Evolutionary conservation across 2,113 vertebrate genomes (phyloP), one percentile per base, ranked within the genome.

Genomic region (Leptodactylus fuscus): DNA sequence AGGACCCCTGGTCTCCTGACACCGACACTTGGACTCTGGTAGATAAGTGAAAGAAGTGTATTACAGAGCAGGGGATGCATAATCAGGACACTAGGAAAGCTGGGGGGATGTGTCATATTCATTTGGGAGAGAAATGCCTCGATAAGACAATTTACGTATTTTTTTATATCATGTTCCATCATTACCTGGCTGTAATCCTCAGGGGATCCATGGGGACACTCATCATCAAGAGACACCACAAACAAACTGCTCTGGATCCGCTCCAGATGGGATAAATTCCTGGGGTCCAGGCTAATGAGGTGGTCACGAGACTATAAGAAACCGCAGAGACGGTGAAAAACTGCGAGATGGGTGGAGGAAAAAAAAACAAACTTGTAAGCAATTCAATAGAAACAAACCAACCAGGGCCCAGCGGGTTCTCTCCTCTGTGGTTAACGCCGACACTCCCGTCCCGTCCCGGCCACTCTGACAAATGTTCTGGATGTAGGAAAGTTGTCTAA

Each of bases 381-480:
- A 36, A 41, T 48, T 1, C 74, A 38, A 36, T 60, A 83, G 1
- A 20, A 36, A 58, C 29, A 85, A 51, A 85, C 88, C 55, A 81
- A 99, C 98, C 95, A 96, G 92, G 2, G 98, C 98, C 98, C 98
- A 99, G 22, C 86, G 92, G 5, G 96, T 97, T 88, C 98, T 94
- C 88, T 97, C 96, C 20, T 94, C 96, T 73, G 95, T 93, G 85
- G 98, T 99, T 58, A 99, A 92, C 20, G 93, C 95, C 20, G 95
- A 87, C 34, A 99, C 49, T 20, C 97, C 95, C 0, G 96, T 94
- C 32, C 97, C 98, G 13, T 93, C 90, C 22, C 95, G 93, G 87
- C 96, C 94, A 83, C 87, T 90, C 1, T 91, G 92, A 88, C 98
- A 98, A 58, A 87, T 90, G 74, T 94, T 81, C 79, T 93, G 92